Evolutionary conservation across 2,113 vertebrate genomes (phyloP).

Genomic region (Pterophyllum scalare): DNA sequence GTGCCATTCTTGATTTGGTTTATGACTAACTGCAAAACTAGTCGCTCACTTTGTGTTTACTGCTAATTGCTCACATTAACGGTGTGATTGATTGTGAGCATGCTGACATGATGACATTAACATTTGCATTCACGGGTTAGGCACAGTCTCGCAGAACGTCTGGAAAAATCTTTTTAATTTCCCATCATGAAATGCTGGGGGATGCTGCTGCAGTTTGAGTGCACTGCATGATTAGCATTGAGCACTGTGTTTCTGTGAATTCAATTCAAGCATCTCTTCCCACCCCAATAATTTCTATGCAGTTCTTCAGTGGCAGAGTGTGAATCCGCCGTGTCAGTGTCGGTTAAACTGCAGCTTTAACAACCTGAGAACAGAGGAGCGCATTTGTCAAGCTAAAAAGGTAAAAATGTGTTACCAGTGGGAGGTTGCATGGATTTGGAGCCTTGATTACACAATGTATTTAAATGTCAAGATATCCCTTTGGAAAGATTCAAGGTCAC

Average conservation of each 20-base stretch:
- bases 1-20: neutral
- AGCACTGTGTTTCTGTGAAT: neutral
- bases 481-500: slow-evolving; percentile 39
- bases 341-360: slow-evolving; percentile 15
- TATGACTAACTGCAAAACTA: neutral
- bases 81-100: neutral
- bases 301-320: neutral
- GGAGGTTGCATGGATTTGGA: slow-evolving; percentile 12
- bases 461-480: slow-evolving; percentile 54
- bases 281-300: neutral
- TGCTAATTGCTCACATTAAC: neutral
- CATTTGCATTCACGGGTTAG: neutral
- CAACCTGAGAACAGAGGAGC: neutral
- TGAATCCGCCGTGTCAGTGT: slow-evolving; percentile 9
- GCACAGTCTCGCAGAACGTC: neutral
- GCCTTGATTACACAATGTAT: slow-evolving; percentile 38
- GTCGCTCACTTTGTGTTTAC: neutral
- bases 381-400: slow-evolving; percentile 15
- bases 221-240: neutral
- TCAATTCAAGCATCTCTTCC: neutral
- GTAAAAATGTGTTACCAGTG: slow-evolving; percentile 30
- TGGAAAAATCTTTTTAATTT: neutral
- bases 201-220: neutral
- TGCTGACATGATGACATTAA: neutral
- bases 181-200: neutral